Percentiles rank a stretch among this genome's conserved stretches.
These are phyloP conservation scores for Neosalanx taihuensis DNA, from an alignment of 2,797 vertebrate species.

Conservation along the genomic window DNA sequence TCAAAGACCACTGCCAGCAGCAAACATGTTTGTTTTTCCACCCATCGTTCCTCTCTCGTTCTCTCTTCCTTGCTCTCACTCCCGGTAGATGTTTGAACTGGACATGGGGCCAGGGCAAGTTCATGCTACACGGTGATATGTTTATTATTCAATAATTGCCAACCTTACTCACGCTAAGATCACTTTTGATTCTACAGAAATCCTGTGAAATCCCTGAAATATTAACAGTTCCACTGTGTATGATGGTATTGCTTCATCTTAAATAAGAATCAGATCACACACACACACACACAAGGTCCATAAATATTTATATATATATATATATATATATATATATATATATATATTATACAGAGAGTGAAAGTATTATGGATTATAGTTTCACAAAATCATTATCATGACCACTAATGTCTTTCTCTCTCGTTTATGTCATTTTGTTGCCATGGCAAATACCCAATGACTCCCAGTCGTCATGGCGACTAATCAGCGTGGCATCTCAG, in stretches of 20 bases:
- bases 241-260: background rate
- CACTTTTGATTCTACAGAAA: too few species aligned
- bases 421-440: slow-evolving; percentile 37
- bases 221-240: background rate
- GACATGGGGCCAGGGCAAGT: background rate
- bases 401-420: slow-evolving; percentile 21
- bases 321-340: background rate
- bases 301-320: background rate
- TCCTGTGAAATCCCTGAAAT: too few species aligned
- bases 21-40: background rate
- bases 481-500: slow-evolving; percentile 15
- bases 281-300: background rate
- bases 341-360: background rate
- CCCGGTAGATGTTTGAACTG: background rate
- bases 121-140: background rate
- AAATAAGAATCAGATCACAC: background rate
- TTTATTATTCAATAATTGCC: background rate
- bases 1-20: background rate
- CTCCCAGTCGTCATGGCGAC: slow-evolving; percentile 40
- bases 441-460: slow-evolving; percentile 34
- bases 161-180: too few species aligned
- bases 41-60: background rate
- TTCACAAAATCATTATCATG: slow-evolving; percentile 18
- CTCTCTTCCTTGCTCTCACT: background rate
- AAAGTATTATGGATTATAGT: background rate